Conservation (phyloP, 2,888 invertebrate genomes). For the Opisthograptis luteolata region DNA sequence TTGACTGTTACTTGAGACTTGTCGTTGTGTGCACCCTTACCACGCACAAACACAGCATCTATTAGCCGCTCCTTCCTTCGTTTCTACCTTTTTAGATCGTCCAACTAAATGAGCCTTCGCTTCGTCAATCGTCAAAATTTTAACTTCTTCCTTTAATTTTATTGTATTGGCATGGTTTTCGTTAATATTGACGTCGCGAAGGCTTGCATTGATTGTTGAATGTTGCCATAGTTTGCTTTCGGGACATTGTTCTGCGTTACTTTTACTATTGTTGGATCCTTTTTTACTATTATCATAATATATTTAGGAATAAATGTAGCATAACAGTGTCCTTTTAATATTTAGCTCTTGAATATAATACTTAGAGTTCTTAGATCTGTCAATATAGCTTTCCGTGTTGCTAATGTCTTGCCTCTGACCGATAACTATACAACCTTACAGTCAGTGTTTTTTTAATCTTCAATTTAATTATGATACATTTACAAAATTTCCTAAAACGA, state of each 20-base stretch:
- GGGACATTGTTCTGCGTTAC: constrained; percentile 60
- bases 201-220: constrained; percentile 58
- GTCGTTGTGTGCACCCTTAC: constrained; percentile 77
- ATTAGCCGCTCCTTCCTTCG: constrained; percentile 83
- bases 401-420: constrained; percentile 23
- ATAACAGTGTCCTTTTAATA: constrained; percentile 29
- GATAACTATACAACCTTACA: neutral
- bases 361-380: constrained; percentile 30
- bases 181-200: constrained; percentile 58
- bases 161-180: constrained; percentile 16
- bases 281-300: neutral
- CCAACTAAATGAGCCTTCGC: constrained; percentile 72
- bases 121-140: constrained; percentile 62
- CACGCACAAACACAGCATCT: constrained; percentile 74
- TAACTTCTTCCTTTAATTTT: constrained; percentile 3
- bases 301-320: constrained; percentile 1
- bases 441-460: neutral
- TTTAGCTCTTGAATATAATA: constrained; percentile 25
- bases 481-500: constrained; percentile 30
- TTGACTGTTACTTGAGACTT: constrained; percentile 52
- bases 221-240: constrained; percentile 70
- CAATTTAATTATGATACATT: neutral
- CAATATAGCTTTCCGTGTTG: constrained; percentile 27
- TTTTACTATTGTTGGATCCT: constrained; percentile 22
- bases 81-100: constrained; percentile 82